phyloP scores from a whole-genome alignment of 1,140 invertebrate species.

The Trichonephila inaurata region DNA sequence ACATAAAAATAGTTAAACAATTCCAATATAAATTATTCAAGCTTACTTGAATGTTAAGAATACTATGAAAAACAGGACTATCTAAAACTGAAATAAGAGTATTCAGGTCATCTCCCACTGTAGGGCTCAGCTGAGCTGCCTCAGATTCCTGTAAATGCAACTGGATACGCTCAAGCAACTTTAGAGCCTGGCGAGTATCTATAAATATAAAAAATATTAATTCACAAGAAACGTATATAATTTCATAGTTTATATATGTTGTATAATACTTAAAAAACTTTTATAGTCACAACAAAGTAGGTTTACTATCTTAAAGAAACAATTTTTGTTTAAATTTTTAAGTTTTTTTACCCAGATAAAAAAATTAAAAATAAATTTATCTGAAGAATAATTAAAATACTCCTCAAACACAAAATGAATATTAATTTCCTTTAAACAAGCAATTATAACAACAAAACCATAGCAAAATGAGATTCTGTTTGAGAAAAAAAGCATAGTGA shows the following conservation, averaged over 20 bases:
- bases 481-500: too few species aligned
- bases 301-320: not conserved
- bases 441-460: too few species aligned
- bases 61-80: slow-evolving; percentile 94
- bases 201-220: slow-evolving; percentile 69
- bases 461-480: too few species aligned
- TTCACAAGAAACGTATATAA: not conserved
- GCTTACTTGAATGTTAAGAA: slow-evolving; percentile 90
- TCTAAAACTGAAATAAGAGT: slow-evolving; percentile 92
- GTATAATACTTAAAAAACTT: too few species aligned
- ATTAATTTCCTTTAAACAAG: too few species aligned
- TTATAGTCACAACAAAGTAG: too few species aligned
- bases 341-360: too few species aligned
- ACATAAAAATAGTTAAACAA: too few species aligned
- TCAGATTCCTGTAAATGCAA: slow-evolving; percentile 87
- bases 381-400: too few species aligned
- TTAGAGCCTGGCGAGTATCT: slow-evolving; percentile 84
- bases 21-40: not conserved
- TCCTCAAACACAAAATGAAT: too few species aligned
- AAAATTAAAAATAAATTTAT: too few species aligned
- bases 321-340: not conserved
- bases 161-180: slow-evolving; percentile 90
- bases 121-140: slow-evolving; percentile 83
- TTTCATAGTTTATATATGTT: not conserved
- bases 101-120: slow-evolving; percentile 90